Base-by-base conservation (phyloP, 2,888 invertebrate species). In the Hofmannophila pseudospretella region DNA sequence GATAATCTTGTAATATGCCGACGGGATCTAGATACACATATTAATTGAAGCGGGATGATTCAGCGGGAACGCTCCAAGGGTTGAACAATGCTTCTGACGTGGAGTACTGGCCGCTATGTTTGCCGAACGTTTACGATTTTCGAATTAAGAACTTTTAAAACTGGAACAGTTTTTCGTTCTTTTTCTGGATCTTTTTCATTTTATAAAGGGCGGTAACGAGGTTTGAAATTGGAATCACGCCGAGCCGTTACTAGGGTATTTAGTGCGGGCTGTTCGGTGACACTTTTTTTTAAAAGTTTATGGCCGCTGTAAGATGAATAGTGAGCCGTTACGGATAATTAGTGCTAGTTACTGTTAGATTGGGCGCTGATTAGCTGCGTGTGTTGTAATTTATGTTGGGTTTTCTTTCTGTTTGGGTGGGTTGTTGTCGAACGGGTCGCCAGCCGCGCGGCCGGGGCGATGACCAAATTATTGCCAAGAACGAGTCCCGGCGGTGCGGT, bases 391-490 rank as follows among this genome's bases (percentile, higher is more conserved):
- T 41, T 40, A 47, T 33, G 58, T 65, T 52, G 44, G 41, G 35
- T 43, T 45, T 42, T 42, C 36, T 46, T 45, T 39, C 41, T 49
- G 33, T 47, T 44, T 22, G 36, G 28, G 34, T 32, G 32, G 30
- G 32, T 40, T 27, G 35, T 32, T 33, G 32, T 30, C 25, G 34
- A 10, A 25, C 51, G 54, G 48, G 45, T 47, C 47, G 50, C 55
- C 45, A 49, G 51, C 50, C 48, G 51, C 47, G 48, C 45, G 45
- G 54, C 48, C 59, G 65, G 78, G 74, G 74, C 81, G 75, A 74
- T 82, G 81, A 77, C 82, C 82, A 81, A 76, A 70, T 78, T 77
- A 82, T 79, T 74, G 73, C 69, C 62, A 65, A 73, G 75, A 80
- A 74, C 77, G 64, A 67, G 75, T 73, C 74, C 70, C 73, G 64